Conservation (phyloP, 37 sponge, comb jelly and placozoan genomes). For the Beroe ovata region DNA sequence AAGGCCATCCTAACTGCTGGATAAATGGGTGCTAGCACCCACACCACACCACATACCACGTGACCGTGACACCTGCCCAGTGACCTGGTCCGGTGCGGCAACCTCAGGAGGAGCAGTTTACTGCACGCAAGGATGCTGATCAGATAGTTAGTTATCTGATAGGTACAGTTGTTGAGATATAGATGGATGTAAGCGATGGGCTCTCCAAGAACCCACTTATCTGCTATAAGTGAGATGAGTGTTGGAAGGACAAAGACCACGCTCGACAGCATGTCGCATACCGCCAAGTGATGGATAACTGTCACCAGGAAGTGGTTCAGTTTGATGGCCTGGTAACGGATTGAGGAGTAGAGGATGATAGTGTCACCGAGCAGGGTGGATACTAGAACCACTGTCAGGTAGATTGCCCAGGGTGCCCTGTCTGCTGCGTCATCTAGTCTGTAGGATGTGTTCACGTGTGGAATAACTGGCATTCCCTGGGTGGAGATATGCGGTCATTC, state of each 20-base stretch:
- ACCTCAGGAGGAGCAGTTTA: slow-evolving; percentile 6
- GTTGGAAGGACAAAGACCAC: neutral
- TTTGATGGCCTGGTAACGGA: slow-evolving; percentile 11
- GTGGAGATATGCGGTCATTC: neutral
- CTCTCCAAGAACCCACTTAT: neutral
- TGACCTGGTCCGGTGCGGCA: neutral
- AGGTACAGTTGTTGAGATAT: neutral
- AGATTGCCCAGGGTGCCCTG: neutral
- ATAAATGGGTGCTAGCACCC: neutral
- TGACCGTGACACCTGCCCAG: neutral
- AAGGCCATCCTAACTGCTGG: neutral
- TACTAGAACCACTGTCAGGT: neutral
- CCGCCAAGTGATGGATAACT: neutral
- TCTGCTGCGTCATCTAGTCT: neutral
- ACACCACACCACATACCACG: neutral
- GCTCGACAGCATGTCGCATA: neutral
- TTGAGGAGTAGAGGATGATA: neutral
- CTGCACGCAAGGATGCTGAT: slow-evolving; percentile 1
- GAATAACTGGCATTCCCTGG: neutral
- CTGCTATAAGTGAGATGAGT: neutral
- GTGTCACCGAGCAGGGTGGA: slow-evolving; percentile 5
- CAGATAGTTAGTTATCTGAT: neutral
- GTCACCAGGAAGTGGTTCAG: neutral
- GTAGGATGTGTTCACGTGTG: neutral
- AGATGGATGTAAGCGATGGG: neutral